Base-by-base conservation (phyloP, 2,888 invertebrate genomes). In the Harpalus rufipes region DNA sequence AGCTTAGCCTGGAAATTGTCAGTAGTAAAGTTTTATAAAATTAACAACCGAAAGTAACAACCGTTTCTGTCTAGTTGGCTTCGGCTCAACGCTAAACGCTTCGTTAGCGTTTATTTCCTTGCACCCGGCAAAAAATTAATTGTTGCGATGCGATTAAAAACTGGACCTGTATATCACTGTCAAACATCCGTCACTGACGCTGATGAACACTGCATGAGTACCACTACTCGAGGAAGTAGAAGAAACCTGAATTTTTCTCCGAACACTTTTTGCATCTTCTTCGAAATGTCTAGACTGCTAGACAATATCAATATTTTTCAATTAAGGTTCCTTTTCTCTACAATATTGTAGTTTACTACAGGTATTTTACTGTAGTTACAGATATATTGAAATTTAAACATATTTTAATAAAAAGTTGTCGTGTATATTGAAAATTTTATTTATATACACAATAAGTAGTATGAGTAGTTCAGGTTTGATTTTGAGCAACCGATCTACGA, bases 31-130 rank as follows among this genome's bases (percentile, higher is more conserved):
- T 74, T 68, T 68, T 74, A 44, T 44, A 44, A 63, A 80, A 7
- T 12, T 21, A 80, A 61, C 61, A 80, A 61, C 80, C 61, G 63
- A 80, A 80, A 80, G 41, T 80, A 80, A 80, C 80, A 63, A 80
- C 44, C 80, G 14, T 39, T 32, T 58, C 58, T 79, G 59, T 59
- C 59, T 79, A 59, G 79, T 32, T 14, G 79, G 16, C 58, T 78
- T 58, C 59, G 58, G 59, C 25, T 79, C 21, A 16, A 61, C 44
- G 10, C 79, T 79, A 79, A 79, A 79, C 79, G 79, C 79, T 39
- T 79, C 79, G 79, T 79, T 79, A 79, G 58, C 59, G 58, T 79
- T 79, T 79, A 61, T 79, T 79, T 79, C 59, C 32, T 51, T 79
- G 58, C 25, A 68, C 25, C 68, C 39, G 32, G 68, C 39, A 68